Percentiles rank a stretch among this genome's conserved stretches.
Evolutionary conservation across 2,888 invertebrate genomes (phyloP).

Genomic region (Xylocampa areola): DNA sequence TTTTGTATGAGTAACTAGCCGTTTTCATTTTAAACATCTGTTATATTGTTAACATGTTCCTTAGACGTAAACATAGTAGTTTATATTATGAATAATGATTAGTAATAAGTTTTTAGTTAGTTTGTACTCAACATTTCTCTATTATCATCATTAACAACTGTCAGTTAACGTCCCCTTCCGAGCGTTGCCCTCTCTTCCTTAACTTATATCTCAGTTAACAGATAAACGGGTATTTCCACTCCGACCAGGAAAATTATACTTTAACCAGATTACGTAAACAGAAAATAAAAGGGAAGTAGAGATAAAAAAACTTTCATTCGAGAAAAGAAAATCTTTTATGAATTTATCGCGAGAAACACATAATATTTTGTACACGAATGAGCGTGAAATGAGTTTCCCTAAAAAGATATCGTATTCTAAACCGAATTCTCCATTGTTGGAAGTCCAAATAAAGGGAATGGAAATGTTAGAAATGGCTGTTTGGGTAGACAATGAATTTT

Average conservation of each 20-base stretch:
- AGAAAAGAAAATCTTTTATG: slow-evolving; percentile 37
- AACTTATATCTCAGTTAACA: slow-evolving; percentile 5
- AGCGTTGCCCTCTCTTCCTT: slow-evolving; percentile 17
- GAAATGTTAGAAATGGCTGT: slow-evolving; percentile 38
- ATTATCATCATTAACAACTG: slow-evolving; percentile 41
- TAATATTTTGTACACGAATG: slow-evolving; percentile 51
- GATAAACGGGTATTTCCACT: slow-evolving; percentile 4
- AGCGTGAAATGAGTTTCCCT: slow-evolving; percentile 61
- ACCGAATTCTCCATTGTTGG: slow-evolving; percentile 54
- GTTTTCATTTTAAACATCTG: too few species aligned
- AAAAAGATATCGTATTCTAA: slow-evolving; percentile 60
- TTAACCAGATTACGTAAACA: slow-evolving; percentile 34
- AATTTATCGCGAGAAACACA: slow-evolving; percentile 44
- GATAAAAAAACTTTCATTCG: slow-evolving; percentile 28
- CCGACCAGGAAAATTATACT: slow-evolving; percentile 11
- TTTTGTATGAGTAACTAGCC: too few species aligned
- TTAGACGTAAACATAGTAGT: slow-evolving; percentile 16
- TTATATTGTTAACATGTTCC: neutral
- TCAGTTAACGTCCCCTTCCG: slow-evolving; percentile 23
- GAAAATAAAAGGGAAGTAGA: slow-evolving; percentile 13
- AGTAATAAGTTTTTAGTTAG: slow-evolving; percentile 8
- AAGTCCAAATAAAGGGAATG: slow-evolving; percentile 48
- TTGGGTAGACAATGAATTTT: slow-evolving; percentile 36
- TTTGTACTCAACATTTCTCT: slow-evolving; percentile 27
- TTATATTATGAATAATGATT: slow-evolving; percentile 12